Conservation (phyloP, 2,888 invertebrate species). For the Mimachlamys varia region DNA sequence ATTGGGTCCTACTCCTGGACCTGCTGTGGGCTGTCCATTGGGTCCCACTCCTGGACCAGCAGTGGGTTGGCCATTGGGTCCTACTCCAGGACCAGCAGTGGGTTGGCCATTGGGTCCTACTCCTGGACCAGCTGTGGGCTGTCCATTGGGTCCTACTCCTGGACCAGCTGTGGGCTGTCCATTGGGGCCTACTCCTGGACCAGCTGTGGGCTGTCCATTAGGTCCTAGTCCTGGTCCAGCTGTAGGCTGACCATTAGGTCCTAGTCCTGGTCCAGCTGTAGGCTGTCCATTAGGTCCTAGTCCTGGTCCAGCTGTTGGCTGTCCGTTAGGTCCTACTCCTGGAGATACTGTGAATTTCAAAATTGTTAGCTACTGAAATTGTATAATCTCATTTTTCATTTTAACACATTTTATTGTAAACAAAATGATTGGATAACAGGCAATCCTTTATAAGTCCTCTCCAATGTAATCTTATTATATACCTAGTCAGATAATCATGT, state of each 20-base stretch:
- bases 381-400: too few species aligned
- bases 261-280: not conserved
- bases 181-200: not conserved
- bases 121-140: constrained; percentile 21
- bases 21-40: constrained; percentile 45
- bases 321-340: not conserved
- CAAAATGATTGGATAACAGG: too few species aligned
- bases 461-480: too few species aligned
- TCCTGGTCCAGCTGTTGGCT: constrained; percentile 1
- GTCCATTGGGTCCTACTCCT: not conserved
- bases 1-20: constrained; percentile 41
- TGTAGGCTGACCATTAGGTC: constrained; percentile 5
- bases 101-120: not conserved
- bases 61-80: not conserved
- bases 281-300: constrained; percentile 1
- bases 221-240: constrained; percentile 3
- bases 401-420: too few species aligned
- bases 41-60: not conserved
- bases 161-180: not conserved
- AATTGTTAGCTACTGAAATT: too few species aligned
- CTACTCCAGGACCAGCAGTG: not conserved
- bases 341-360: not conserved
- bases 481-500: too few species aligned
- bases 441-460: too few species aligned
- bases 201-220: not conserved